phyloP scores from a whole-genome alignment of 2,888 invertebrate species.

The Calliphora vomitoria region DNA sequence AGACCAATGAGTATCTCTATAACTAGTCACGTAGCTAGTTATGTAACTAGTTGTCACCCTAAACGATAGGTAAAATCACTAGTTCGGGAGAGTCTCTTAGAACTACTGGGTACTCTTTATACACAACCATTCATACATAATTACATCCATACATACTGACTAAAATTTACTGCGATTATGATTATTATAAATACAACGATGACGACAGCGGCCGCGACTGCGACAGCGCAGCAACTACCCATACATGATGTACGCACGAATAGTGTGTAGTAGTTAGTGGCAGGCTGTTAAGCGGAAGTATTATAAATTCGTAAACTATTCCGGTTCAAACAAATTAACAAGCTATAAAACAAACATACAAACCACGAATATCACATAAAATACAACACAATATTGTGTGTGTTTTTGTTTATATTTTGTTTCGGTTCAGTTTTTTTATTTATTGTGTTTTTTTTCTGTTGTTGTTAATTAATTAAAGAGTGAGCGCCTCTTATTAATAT shows the following conservation, averaged over 20 bases:
- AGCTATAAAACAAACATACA: conserved; percentile 35
- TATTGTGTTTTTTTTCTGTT: conserved; percentile 13
- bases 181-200: background rate
- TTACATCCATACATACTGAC: background rate
- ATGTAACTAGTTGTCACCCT: too few species aligned
- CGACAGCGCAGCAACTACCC: background rate
- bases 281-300: conserved; percentile 63
- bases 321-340: conserved; percentile 66
- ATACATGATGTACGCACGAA: conserved; percentile 30
- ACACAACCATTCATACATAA: background rate
- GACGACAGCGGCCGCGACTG: background rate
- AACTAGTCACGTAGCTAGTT: too few species aligned
- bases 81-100: too few species aligned
- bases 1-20: too few species aligned
- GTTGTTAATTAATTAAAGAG: conserved; percentile 43
- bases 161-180: background rate
- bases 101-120: too few species aligned
- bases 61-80: too few species aligned
- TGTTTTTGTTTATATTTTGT: conserved; percentile 11
- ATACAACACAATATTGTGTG: background rate
- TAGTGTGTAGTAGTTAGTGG: background rate
- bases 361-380: conserved; percentile 32
- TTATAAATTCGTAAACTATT: conserved; percentile 70
- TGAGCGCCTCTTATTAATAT: conserved; percentile 41
- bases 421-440: background rate